phyloP scores from a whole-genome alignment of 2,113 vertebrate genomes.

The Gallinago jamesoni region DNA sequence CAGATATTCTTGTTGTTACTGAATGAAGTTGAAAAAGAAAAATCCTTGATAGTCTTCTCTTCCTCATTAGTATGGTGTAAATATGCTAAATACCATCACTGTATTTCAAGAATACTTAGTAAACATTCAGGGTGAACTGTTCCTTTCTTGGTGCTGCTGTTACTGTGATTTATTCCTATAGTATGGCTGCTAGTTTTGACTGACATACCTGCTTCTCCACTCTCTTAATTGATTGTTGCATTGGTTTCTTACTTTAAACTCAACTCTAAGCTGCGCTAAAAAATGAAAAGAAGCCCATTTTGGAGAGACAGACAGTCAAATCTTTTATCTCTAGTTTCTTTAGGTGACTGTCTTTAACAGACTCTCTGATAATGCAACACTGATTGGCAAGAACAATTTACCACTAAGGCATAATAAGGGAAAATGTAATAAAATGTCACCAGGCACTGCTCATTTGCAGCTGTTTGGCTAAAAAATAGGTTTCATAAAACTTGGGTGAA shows the following conservation, averaged over 20 bases:
- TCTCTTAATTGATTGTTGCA: not conserved
- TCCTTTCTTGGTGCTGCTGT: not conserved
- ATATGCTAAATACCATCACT: not conserved
- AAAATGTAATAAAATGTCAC: slow-evolving; percentile 71
- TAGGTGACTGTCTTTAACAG: not conserved
- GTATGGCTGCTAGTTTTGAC: not conserved
- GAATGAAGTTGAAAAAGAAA: not conserved
- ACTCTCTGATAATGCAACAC: slow-evolving; percentile 4
- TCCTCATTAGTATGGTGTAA: not conserved
- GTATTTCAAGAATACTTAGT: not conserved
- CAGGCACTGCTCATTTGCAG: slow-evolving; percentile 44
- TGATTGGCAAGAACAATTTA: slow-evolving; percentile 67
- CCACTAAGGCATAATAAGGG: slow-evolving; percentile 68
- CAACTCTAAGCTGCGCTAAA: not conserved
- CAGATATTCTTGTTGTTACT: not conserved
- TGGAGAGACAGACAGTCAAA: not conserved
- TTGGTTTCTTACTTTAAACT: slow-evolving; percentile 27
- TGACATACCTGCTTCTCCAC: not conserved
- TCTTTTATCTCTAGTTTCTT: not conserved
- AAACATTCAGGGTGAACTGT: not conserved
- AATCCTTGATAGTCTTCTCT: not conserved
- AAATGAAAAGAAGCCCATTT: not conserved
- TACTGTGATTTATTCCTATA: slow-evolving; percentile 8
- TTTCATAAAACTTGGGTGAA: slow-evolving; percentile 71
- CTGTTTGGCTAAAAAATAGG: slow-evolving; percentile 74